Base-by-base conservation (phyloP, 2,113 vertebrate species). In the Entelurus aequoreus region DNA sequence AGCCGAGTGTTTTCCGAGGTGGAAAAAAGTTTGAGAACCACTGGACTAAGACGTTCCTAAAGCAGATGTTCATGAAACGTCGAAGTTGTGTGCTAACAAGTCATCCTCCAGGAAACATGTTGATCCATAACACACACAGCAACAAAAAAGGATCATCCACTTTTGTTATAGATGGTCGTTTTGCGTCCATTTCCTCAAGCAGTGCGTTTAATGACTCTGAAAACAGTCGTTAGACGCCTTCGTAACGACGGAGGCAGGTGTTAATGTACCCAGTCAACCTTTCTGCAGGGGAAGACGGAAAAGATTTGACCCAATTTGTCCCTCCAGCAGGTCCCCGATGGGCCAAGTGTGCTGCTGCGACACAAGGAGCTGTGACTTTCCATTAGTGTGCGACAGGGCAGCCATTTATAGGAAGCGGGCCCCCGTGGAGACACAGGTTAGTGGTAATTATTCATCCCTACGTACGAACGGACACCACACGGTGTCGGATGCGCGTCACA, bases 401-500 rank as follows among this genome's bases (percentile, higher is more conserved):
- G 66, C 52, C 66, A 62, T 77, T 84, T 55, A 63, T 72, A 72
- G 73, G 66, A 42, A 4, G 8, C 55, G 21, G 52, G 60, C 58
- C 73, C 74, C 73, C 55, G 68, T 56, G 76, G 81, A 81, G 78
- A 75, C 63, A 63, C 63, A 72, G 76, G 78, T 81, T 78, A 81
- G 73, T 52, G 12, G 78, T 83, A 78, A 83, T 81, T 76, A 83
- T 63, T 83, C 76, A 78, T 71, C 42, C 42, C 4, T 12, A 46
- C 42, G 42, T 46, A 46, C 6, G 11, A 12, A 46, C 12, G 42
- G 42, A 11, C 10, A 11, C 42, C 10, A 46, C 12, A 11, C 42
- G 42, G 42, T 28, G 28, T 11, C 10, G 42, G 42, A 46, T 46
- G 42, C 38, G 38, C 38, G 38, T 40, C 38, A 40, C 38, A 8